Evolutionary conservation across 2,888 invertebrate species (phyloP), one percentile per base, ranked within the genome.

Genomic region (Leptopterna dolabrata): DNA sequence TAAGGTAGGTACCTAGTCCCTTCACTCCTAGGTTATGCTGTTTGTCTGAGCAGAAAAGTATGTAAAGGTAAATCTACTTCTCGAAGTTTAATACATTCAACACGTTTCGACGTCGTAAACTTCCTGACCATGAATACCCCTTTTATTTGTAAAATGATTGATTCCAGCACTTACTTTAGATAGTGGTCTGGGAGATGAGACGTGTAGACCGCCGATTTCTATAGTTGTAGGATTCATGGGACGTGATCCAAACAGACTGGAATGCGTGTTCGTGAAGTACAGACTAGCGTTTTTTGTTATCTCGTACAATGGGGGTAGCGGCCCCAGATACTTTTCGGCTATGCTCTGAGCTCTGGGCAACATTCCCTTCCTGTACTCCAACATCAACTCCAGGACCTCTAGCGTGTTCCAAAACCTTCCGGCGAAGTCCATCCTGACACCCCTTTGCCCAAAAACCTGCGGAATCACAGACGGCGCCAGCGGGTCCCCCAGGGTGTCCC

Each of bases 171-270:
- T 86, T 88, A 90, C 90, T 87, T 45, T 24, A 16, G 89, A 86
- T 1, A 90, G 76, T n/a, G 88, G 85, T 41, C 89, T 88, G 14
- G 89, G 78, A 13, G 88, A 84, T 24, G 76, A 90, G 0, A 95
- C 93, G 90, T 94, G 94, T 88, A 93, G 93, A 16, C 95, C 95
- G 71, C 94, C 94, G 7, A 95, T 92, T 92, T 94, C 95, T 30
- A 95, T 93, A 0, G 95, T 93, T 89, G 94, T 94, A 0, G 94
- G 92, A 0, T 94, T 92, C 70, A 92, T 91, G 0, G 95, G 92
- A 29, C 92, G 92, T 0, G 94, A 93, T 6, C 88, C 88, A 27
- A 76, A 76, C 14, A 89, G 43, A 43, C 89, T 90, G 87, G 92
- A 91, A 90, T 93, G 93, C 0, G 92, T 92, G 89, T 94, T 93